These are phyloP conservation scores for Catharus fuscescens DNA, from an alignment of 2,113 vertebrate genomes.

Conservation along the genomic window DNA sequence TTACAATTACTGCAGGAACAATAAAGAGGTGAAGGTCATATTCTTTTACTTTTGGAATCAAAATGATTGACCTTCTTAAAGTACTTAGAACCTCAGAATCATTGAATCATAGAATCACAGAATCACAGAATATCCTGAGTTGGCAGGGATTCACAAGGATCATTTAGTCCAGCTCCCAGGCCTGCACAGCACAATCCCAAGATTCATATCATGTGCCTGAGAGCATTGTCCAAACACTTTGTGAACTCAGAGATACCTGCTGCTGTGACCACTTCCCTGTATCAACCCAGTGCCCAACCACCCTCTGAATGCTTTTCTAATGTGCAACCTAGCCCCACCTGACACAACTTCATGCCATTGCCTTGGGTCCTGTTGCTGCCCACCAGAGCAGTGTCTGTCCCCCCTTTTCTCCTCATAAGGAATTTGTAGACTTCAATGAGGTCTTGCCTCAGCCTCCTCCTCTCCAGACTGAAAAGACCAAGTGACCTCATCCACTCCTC, in stretches of 20 bases:
- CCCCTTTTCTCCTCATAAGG: neutral
- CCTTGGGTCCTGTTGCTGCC: rapidly evolving
- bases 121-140: neutral
- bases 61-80: neutral
- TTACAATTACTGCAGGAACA: neutral
- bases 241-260: neutral
- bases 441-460: neutral
- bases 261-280: neutral
- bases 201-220: neutral
- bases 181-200: no score
- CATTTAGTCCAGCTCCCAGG: neutral
- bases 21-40: neutral
- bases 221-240: neutral
- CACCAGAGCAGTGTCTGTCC: neutral
- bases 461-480: neutral
- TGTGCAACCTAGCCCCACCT: rapidly evolving
- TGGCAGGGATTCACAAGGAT: neutral
- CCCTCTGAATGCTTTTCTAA: neutral
- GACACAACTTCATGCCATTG: neutral
- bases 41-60: neutral
- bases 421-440: neutral
- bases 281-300: neutral
- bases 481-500: rapidly evolving
- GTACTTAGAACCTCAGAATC: neutral
- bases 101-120: neutral